Conservation (phyloP, 2,797 vertebrate species). For the Paratrypauchen microcephalus region DNA sequence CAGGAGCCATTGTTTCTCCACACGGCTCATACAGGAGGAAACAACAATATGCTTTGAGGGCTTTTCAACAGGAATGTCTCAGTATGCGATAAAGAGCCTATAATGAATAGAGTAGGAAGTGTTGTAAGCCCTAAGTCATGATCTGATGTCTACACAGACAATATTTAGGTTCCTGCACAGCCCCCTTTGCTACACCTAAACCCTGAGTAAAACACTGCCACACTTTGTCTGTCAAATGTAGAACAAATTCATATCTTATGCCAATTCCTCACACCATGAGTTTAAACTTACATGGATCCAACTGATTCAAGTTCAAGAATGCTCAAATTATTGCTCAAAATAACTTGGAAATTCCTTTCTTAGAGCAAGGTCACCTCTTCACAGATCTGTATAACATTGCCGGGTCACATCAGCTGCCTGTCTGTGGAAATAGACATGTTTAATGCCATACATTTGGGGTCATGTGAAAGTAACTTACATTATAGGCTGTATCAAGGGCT, state of each 20-base stretch:
- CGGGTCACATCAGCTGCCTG: too few relatives aligned
- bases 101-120: constrained; percentile 79
- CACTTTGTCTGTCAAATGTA: constrained; percentile 22
- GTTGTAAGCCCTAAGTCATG: constrained; percentile 71
- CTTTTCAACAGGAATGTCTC: constrained; percentile 69
- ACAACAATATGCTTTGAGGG: constrained; percentile 50
- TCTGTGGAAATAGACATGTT: too few relatives aligned
- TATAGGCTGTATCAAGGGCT: too few relatives aligned
- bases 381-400: background rate
- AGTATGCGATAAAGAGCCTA: constrained; percentile 70
- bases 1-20: constrained; percentile 58
- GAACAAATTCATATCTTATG: constrained; percentile 20
- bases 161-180: constrained; percentile 68
- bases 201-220: constrained; percentile 7
- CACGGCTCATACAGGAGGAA: constrained; percentile 27
- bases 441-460: too few relatives aligned
- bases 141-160: constrained; percentile 53
- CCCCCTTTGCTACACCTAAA: constrained; percentile 39
- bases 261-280: constrained; percentile 14
- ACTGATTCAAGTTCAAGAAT: constrained; percentile 6
- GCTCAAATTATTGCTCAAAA: background rate
- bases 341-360: background rate
- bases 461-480: too few relatives aligned
- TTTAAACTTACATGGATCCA: constrained; percentile 18
- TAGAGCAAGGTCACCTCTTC: background rate